Percentiles rank a stretch among this genome's conserved stretches.
These are phyloP conservation scores for Drosophila nikananu DNA, from an alignment of 1,140 invertebrate species.

Conservation along the genomic window DNA sequence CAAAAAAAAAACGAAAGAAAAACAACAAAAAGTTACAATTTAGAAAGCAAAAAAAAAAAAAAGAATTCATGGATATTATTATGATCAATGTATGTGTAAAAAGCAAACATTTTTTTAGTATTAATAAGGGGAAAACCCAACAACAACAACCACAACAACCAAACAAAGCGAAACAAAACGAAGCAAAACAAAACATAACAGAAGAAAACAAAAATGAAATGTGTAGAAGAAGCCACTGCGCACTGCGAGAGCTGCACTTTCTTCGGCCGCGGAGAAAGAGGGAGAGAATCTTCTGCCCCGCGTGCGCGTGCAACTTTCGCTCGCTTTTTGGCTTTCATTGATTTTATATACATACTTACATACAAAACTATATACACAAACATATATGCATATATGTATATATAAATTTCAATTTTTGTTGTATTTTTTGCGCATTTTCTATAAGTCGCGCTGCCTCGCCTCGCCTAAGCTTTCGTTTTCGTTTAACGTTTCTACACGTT, in stretches of 20 bases:
- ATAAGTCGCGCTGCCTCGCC: conserved; percentile 39
- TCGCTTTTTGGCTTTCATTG: conserved; percentile 50
- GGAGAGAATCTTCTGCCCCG: conserved; percentile 26
- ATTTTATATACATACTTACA: conserved; percentile 37
- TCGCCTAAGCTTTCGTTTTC: conserved; percentile 54
- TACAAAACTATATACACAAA: not conserved
- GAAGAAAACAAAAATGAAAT: conserved; percentile 33
- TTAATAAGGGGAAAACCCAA: conserved; percentile 20
- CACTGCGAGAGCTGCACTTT: conserved; percentile 39
- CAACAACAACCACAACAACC: conserved; percentile 11
- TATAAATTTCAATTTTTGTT: conserved; percentile 10
- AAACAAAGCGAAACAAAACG: conserved; percentile 10
- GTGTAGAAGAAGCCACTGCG: conserved; percentile 33
- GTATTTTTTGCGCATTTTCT: conserved; percentile 26
- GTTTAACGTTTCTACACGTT: conserved; percentile 11
- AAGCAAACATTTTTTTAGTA: conserved; percentile 43
- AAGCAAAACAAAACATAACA: conserved; percentile 9
- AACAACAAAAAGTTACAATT: conserved; percentile 32
- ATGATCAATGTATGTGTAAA: conserved; percentile 43
- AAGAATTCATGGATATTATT: conserved; percentile 43
- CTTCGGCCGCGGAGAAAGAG: conserved; percentile 22
- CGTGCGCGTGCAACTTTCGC: conserved; percentile 38
- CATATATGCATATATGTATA: not conserved
- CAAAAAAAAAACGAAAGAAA: conserved; percentile 1
- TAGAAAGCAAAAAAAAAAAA: conserved; percentile 17